Evolutionary conservation across 2,888 invertebrate genomes (phyloP).

Genomic region (Orthosia cruda): DNA sequence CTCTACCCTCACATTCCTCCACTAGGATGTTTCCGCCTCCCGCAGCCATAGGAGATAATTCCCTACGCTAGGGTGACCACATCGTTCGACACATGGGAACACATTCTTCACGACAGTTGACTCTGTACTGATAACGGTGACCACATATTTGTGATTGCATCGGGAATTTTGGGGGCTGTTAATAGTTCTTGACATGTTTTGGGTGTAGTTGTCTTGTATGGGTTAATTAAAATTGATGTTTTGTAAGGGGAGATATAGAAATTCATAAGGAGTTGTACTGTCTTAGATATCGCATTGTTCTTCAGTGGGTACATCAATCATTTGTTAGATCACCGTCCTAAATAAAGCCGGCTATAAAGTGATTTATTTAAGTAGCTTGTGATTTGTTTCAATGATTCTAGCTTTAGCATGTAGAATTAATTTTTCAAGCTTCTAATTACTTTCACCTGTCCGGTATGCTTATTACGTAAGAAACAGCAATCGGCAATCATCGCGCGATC

Average conservation of each 20-base stretch:
- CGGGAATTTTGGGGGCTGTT: constrained; percentile 55
- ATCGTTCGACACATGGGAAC: constrained; percentile 45
- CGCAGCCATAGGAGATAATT: constrained; percentile 71
- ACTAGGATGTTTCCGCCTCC: constrained; percentile 62
- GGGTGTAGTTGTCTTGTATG: constrained; percentile 54
- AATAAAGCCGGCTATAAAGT: neutral
- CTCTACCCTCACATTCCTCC: constrained; percentile 28
- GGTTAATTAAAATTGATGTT: constrained; percentile 59
- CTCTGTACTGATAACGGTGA: constrained; percentile 59
- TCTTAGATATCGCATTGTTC: neutral
- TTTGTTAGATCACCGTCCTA: neutral
- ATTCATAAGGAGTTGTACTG: neutral
- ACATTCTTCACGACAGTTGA: constrained; percentile 59
- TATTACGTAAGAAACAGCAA: too few relatives aligned
- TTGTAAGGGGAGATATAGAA: neutral
- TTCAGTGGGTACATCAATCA: constrained; percentile 17
- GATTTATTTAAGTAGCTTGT: too few relatives aligned
- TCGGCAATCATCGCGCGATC: too few relatives aligned
- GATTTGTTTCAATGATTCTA: neutral
- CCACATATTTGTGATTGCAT: constrained; percentile 62
- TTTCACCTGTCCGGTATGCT: too few relatives aligned
- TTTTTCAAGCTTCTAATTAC: too few relatives aligned
- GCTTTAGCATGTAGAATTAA: too few relatives aligned
- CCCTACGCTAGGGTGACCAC: constrained; percentile 59
- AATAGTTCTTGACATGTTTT: constrained; percentile 59